Conservation (phyloP, 2,888 invertebrate genomes). For the Drosophila ochracea region DNA sequence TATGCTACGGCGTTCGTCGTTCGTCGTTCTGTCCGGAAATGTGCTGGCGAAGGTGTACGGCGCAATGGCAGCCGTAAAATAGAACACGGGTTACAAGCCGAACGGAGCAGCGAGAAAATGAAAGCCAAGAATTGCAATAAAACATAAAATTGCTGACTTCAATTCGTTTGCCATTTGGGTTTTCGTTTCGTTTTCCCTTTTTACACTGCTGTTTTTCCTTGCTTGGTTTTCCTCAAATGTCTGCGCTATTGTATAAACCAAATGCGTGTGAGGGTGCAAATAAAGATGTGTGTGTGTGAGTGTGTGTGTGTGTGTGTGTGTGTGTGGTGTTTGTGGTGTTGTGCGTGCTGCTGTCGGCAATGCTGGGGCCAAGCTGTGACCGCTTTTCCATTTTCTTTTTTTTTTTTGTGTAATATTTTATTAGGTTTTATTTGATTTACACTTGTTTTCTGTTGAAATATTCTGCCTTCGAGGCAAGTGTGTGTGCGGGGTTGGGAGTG, state of each 20-base stretch:
- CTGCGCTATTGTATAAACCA: slow-evolving; percentile 51
- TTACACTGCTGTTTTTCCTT: slow-evolving; percentile 24
- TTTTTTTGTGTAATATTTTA: slow-evolving; percentile 62
- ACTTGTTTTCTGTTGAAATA: slow-evolving; percentile 77
- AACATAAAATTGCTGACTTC: slow-evolving; percentile 80
- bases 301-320: slow-evolving; percentile 6
- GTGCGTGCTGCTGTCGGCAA: slow-evolving; percentile 50
- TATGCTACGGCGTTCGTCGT: neutral
- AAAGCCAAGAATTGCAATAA: slow-evolving; percentile 78
- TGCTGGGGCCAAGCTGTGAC: slow-evolving; percentile 65
- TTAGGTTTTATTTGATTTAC: slow-evolving; percentile 81
- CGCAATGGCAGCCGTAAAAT: slow-evolving; percentile 48
- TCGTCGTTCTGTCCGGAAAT: neutral
- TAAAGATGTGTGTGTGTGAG: neutral
- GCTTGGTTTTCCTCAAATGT: slow-evolving; percentile 36
- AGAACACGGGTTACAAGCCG: slow-evolving; percentile 17
- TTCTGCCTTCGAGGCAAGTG: slow-evolving; percentile 43
- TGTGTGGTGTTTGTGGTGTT: slow-evolving; percentile 22
- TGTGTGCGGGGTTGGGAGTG: slow-evolving; percentile 18
- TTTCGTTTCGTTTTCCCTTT: slow-evolving; percentile 51
- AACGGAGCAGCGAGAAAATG: slow-evolving; percentile 38
- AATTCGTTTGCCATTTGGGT: slow-evolving; percentile 78
- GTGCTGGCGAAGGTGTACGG: slow-evolving; percentile 48
- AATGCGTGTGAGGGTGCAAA: slow-evolving; percentile 33
- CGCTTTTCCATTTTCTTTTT: slow-evolving; percentile 23